Conservation (phyloP, 2,113 vertebrate genomes). For the Acrocephalus arundinaceus region DNA sequence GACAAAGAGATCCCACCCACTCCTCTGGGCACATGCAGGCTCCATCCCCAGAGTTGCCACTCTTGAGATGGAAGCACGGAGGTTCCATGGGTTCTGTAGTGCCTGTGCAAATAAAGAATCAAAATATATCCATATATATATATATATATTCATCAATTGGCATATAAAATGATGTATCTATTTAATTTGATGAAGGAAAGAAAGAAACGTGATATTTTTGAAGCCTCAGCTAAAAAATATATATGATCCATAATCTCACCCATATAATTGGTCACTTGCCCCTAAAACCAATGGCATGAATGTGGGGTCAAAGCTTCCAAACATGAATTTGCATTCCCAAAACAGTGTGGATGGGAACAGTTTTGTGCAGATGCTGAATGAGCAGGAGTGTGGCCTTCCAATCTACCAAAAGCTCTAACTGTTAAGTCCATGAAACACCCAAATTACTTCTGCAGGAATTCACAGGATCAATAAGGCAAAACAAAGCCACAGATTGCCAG, state of each 20-base stretch:
- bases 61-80: not conserved
- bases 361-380: not conserved
- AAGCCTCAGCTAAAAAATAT: not conserved
- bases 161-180: not conserved
- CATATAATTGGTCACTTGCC: not conserved
- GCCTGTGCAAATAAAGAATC: not conserved
- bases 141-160: not conserved
- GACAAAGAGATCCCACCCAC: constrained; percentile 16
- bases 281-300: not conserved
- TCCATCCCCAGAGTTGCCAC: constrained; percentile 23
- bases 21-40: constrained; percentile 44
- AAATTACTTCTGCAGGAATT: not conserved
- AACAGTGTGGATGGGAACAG: not conserved
- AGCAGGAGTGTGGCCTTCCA: not conserved
- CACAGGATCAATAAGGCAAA: not conserved
- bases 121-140: not conserved
- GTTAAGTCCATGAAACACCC: not conserved
- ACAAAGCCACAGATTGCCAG: too few relatives aligned
- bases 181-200: not conserved
- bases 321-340: not conserved
- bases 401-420: not conserved
- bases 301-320: not conserved
- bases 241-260: not conserved
- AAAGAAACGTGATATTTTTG: not conserved
- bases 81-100: not conserved